Percentiles rank a stretch among this genome's conserved stretches.
Conservation (phyloP, 2,113 vertebrate genomes). For the Martes martes region DNA sequence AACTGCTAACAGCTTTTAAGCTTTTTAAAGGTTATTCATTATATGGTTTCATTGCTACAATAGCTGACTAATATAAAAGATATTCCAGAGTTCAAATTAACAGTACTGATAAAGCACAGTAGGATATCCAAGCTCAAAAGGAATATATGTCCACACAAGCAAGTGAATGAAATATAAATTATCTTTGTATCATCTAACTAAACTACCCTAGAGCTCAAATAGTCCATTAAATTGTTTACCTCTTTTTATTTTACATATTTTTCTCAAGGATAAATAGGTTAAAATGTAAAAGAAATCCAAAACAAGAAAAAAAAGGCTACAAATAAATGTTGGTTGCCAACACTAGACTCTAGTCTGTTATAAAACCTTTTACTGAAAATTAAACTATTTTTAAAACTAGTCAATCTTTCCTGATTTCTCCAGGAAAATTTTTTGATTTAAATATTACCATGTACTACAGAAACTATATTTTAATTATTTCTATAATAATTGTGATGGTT, state of each 20-base stretch:
- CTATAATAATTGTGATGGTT: not conserved
- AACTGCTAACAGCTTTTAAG: not conserved
- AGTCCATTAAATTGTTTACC: not conserved
- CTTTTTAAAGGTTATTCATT: not conserved
- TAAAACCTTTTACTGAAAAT: not conserved
- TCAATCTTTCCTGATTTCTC: not conserved
- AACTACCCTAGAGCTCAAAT: not conserved
- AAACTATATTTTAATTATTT: conserved; percentile 5
- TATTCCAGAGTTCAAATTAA: conserved; percentile 23
- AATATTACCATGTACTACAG: not conserved
- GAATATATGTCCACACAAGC: not conserved
- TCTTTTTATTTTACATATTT: not conserved
- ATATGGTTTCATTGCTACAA: not conserved
- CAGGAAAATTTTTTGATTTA: not conserved
- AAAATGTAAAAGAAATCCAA: conserved; percentile 33
- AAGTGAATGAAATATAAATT: not conserved
- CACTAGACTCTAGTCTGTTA: not conserved
- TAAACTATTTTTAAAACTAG: not conserved
- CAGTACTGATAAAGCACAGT: not conserved
- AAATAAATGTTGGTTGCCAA: conserved; percentile 24
- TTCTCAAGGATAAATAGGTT: not conserved
- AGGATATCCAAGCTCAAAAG: not conserved
- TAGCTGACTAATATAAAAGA: not conserved
- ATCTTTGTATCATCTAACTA: not conserved
- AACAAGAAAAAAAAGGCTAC: fast-evolving